Base-by-base conservation (phyloP, 2,888 invertebrate species). In the Hermaeophaga mercurialis region DNA sequence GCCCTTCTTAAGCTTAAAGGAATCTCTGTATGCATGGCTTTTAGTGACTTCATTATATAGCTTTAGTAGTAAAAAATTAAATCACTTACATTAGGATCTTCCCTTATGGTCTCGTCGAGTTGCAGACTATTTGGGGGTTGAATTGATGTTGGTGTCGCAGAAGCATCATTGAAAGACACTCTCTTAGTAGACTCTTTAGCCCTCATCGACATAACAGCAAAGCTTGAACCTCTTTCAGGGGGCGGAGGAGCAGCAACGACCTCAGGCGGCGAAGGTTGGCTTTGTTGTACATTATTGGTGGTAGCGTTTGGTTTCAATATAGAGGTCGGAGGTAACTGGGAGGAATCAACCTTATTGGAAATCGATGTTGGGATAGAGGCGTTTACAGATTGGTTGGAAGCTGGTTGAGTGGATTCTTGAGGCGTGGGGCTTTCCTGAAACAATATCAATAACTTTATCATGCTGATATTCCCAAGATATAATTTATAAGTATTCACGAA, bases 151-250 rank as follows among this genome's bases (percentile, higher is more conserved):
- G 48, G 48, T 6, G 49, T 46, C 4, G 54, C 58, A 1, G 59
- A 56, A 3, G 56, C 47, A 44, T 63, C 63, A 18, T 63, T 63
- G 39, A 79, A 79, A 0, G 78, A 77, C 11, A 79, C 79, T 39
- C 78, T 64, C 59, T 79, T 79, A 1, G 76, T 75, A n/a, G 70
- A 73, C 24, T 77, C 78, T 61, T 77, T 77, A 11, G 72, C 70
- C 41, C 78, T 68, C 72, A 79, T 89, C 6, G 86, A 87, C 90
- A 93, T 91, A 19, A 91, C 86, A 2, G 90, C 86, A 76, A 91
- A 95, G 34, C 94, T 94, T 18, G 93, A 93, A 55, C 91, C 92
- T 60, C 94, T 84, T 75, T 93, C 91, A 1, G 94, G 94, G 15
- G 94, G 93, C 38, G 89, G 85, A 1, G 91, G 88, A 47, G 88